Conservation (phyloP, 2,797 vertebrate genomes). For the Graptemys geographica region DNA sequence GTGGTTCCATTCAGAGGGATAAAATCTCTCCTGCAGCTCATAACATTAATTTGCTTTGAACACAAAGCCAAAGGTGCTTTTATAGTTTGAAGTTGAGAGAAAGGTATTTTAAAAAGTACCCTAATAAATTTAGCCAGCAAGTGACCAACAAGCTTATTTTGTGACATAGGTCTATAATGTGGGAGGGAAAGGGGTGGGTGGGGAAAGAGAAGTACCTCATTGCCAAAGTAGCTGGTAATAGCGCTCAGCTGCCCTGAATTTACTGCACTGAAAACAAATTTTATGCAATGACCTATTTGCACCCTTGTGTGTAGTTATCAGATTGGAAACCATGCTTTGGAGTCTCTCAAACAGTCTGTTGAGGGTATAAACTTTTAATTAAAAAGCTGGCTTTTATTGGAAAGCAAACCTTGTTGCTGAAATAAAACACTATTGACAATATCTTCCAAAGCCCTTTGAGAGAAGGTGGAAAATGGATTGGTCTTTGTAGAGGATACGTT, state of each 20-base stretch:
- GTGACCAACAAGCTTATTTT: constrained; percentile 34
- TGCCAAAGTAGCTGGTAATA: not conserved
- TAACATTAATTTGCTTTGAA: not conserved
- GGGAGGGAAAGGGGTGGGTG: not conserved
- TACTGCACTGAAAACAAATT: not conserved
- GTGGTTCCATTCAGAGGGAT: fast-evolving
- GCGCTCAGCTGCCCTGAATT: constrained; percentile 10
- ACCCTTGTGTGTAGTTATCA: not conserved
- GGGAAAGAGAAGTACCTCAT: not conserved
- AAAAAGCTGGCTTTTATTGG: not conserved
- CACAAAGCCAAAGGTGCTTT: not conserved
- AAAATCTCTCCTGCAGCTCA: not conserved
- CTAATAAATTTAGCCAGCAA: not conserved
- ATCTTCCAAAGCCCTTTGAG: not conserved
- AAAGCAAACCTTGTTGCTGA: not conserved
- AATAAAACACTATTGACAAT: not conserved
- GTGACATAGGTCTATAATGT: not conserved
- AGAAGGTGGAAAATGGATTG: not conserved
- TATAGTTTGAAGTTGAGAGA: not conserved
- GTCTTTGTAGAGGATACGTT: not conserved
- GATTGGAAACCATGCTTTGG: not conserved
- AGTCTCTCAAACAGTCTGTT: not conserved
- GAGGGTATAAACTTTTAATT: not conserved
- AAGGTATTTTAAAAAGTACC: not conserved
- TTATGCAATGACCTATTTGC: not conserved